Evolutionary conservation across 2,888 invertebrate species (phyloP).

Genomic region (Cantharis nigra): DNA sequence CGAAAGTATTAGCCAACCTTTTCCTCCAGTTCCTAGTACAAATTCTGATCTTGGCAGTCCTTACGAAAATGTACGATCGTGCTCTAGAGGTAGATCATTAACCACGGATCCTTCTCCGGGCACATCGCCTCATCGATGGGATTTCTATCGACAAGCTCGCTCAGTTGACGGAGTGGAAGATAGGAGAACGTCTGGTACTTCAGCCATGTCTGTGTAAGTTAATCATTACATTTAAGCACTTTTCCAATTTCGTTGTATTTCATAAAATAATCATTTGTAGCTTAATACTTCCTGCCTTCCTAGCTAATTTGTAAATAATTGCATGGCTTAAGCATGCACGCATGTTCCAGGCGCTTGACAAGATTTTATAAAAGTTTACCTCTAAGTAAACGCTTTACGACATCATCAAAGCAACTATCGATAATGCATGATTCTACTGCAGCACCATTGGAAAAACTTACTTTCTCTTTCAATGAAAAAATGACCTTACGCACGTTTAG

Average conservation of each 20-base stretch:
- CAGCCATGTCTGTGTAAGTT: conserved; percentile 64
- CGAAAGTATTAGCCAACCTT: conserved; percentile 56
- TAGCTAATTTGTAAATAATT: conserved; percentile 6
- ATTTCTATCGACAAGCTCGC: conserved; percentile 58
- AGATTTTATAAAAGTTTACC: conserved; percentile 53
- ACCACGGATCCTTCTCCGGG: conserved; percentile 60
- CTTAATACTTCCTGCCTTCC: background rate
- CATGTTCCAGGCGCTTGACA: conserved; percentile 51
- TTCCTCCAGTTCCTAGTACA: conserved; percentile 69
- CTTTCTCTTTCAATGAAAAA: conserved; percentile 52
- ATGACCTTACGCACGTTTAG: conserved; percentile 42
- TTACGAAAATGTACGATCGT: conserved; percentile 65
- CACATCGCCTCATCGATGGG: conserved; percentile 61
- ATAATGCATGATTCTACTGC: conserved; percentile 40
- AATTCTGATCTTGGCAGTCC: conserved; percentile 67
- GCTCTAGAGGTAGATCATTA: conserved; percentile 54
- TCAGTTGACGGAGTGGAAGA: conserved; percentile 58
- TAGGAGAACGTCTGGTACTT: conserved; percentile 62
- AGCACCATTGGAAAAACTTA: conserved; percentile 51
- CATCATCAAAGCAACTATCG: conserved; percentile 44
- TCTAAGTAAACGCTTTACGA: conserved; percentile 43
- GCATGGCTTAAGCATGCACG: conserved; percentile 41
- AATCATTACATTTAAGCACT: background rate
- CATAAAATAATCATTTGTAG: background rate
- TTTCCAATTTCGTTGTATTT: background rate